Conservation (phyloP, 1,140 invertebrate genomes). For the Sitobion miscanthi region DNA sequence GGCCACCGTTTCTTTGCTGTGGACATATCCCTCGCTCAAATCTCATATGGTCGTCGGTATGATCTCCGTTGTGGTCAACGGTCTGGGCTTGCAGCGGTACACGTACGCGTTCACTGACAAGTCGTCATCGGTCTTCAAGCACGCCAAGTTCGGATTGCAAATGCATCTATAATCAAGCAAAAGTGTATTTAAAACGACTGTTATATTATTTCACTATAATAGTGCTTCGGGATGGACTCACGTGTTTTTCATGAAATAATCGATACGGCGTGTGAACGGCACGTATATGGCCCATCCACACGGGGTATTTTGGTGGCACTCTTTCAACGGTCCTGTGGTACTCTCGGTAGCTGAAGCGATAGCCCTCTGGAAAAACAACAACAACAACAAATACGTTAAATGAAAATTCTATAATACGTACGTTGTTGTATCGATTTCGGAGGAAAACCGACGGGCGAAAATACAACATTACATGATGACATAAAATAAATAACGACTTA, state of each 20-base stretch:
- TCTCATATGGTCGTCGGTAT: slow-evolving; percentile 29
- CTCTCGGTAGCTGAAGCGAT: slow-evolving; percentile 11
- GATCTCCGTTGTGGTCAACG: background rate
- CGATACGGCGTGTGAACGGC: slow-evolving; percentile 64
- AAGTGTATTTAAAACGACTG: background rate
- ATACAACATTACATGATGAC: background rate
- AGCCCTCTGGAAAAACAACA: slow-evolving; percentile 30
- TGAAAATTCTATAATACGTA: slow-evolving; percentile 1
- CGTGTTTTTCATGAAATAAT: slow-evolving; percentile 70
- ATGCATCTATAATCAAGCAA: slow-evolving; percentile 65
- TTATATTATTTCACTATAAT: background rate
- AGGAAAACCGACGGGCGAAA: background rate
- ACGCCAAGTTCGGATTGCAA: slow-evolving; percentile 65
- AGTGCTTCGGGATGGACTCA: slow-evolving; percentile 64
- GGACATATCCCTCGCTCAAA: background rate
- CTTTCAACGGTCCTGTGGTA: slow-evolving; percentile 38
- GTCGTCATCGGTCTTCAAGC: slow-evolving; percentile 68
- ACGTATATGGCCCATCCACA: slow-evolving; percentile 73
- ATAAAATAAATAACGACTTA: background rate
- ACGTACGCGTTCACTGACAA: slow-evolving; percentile 68
- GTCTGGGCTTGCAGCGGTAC: slow-evolving; percentile 64
- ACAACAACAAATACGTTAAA: background rate
- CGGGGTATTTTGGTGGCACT: slow-evolving; percentile 64
- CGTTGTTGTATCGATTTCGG: background rate
- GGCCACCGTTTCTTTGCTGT: background rate